phyloP scores from a whole-genome alignment of 2,113 vertebrate genomes.

The Sclerurus mexicanus region DNA sequence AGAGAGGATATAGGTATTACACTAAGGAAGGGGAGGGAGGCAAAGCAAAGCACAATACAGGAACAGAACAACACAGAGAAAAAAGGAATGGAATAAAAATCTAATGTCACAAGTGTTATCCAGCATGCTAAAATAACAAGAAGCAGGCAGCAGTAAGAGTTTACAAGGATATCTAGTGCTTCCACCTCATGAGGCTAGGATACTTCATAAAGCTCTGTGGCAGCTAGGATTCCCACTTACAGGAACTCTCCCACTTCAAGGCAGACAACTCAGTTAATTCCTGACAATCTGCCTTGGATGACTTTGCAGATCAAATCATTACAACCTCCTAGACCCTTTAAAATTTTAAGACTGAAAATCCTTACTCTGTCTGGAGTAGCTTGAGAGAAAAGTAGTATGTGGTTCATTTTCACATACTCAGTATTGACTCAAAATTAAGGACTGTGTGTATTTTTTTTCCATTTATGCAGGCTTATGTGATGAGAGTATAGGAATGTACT shows the following conservation, averaged over 20 bases:
- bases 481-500: background rate
- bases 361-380: background rate
- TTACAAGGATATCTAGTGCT: background rate
- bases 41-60: background rate
- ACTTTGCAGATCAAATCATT: background rate
- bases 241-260: background rate
- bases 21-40: background rate
- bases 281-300: background rate
- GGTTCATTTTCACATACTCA: background rate
- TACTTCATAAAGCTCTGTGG: background rate
- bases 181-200: background rate
- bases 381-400: background rate
- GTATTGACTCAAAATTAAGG: background rate
- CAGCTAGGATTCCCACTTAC: background rate
- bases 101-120: background rate
- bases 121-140: background rate
- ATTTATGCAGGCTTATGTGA: background rate
- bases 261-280: background rate
- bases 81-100: background rate
- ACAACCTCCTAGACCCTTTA: background rate
- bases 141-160: background rate
- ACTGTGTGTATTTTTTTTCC: background rate
- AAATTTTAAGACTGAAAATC: background rate
- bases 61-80: background rate
- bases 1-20: background rate